A percentile compares a stretch with the other conserved stretches of the same genome.
Conservation (phyloP, 35 echinoderm and acorn worm species). For the Apostichopus parvimensis region DNA sequence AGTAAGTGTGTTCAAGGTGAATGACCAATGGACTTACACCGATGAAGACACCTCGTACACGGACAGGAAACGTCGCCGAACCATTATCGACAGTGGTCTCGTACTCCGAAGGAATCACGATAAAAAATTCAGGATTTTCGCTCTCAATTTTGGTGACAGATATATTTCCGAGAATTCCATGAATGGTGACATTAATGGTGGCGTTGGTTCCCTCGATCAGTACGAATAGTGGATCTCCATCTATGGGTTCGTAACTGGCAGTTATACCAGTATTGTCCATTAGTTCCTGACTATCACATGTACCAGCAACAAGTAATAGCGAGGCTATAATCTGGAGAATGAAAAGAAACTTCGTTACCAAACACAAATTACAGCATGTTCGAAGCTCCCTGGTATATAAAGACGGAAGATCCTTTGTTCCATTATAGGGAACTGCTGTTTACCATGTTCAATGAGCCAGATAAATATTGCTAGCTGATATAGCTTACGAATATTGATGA, state of each 20-base stretch:
- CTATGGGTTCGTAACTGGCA: not conserved
- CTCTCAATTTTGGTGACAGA: conserved; percentile 33
- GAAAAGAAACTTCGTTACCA: not conserved
- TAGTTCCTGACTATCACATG: not conserved
- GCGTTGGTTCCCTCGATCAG: conserved; percentile 9
- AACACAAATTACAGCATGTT: too few relatives aligned
- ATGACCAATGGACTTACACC: conserved; percentile 34
- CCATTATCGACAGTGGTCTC: conserved; percentile 8
- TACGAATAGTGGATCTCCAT: conserved; percentile 13
- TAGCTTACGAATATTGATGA: too few relatives aligned
- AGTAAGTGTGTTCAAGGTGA: conserved; percentile 22
- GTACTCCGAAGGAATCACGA: conserved; percentile 7
- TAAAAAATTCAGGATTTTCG: conserved; percentile 32
- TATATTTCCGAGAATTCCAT: conserved; percentile 31
- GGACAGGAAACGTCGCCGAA: conserved; percentile 8
- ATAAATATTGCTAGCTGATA: too few relatives aligned
- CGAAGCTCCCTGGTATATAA: too few relatives aligned
- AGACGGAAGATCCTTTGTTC: too few relatives aligned
- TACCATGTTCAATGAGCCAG: too few relatives aligned
- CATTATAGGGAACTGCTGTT: too few relatives aligned
- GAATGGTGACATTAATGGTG: not conserved
- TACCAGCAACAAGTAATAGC: not conserved
- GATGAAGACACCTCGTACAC: conserved; percentile 40
- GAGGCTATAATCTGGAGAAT: not conserved
- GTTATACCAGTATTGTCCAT: not conserved